phyloP scores from a whole-genome alignment of 1,140 invertebrate genomes.

The Eumeta japonica region DNA sequence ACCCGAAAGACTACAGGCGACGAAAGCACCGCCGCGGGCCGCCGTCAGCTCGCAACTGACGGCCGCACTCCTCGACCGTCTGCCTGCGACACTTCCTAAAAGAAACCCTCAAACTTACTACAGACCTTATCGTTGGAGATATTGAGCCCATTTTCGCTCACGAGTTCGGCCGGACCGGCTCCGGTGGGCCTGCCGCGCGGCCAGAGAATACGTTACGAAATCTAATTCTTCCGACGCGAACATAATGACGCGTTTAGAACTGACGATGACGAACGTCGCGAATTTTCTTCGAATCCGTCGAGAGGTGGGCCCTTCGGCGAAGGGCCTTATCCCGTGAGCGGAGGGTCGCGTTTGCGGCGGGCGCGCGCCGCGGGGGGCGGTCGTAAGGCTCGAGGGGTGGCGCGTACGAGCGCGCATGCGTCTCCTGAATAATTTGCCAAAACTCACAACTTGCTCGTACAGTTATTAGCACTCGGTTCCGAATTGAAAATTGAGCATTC shows the following conservation, averaged over 20 bases:
- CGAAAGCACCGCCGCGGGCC: no score
- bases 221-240: slow-evolving; percentile 46
- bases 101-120: no score
- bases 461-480: no score
- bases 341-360: slow-evolving; percentile 45
- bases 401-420: slow-evolving; percentile 51
- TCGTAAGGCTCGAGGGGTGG: slow-evolving; percentile 52
- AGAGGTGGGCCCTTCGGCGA: slow-evolving; percentile 23
- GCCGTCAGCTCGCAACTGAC: background rate
- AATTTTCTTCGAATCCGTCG: slow-evolving; percentile 35
- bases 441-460: slow-evolving; percentile 24
- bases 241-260: slow-evolving; percentile 51
- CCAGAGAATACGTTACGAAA: no score
- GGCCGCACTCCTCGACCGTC: background rate
- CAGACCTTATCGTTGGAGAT: no score
- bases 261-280: slow-evolving; percentile 33
- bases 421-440: slow-evolving; percentile 39
- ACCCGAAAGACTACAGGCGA: no score
- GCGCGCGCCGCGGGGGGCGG: slow-evolving; percentile 37
- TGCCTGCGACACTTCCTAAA: no score
- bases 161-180: no score
- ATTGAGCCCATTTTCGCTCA: background rate
- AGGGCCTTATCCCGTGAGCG: slow-evolving; percentile 29
- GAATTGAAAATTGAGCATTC: no score
- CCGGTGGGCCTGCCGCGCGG: no score